Evolutionary conservation across 23 tunicate genomes (phyloP), one percentile per base, ranked within the genome.

Genomic region (Corella eumyota): DNA sequence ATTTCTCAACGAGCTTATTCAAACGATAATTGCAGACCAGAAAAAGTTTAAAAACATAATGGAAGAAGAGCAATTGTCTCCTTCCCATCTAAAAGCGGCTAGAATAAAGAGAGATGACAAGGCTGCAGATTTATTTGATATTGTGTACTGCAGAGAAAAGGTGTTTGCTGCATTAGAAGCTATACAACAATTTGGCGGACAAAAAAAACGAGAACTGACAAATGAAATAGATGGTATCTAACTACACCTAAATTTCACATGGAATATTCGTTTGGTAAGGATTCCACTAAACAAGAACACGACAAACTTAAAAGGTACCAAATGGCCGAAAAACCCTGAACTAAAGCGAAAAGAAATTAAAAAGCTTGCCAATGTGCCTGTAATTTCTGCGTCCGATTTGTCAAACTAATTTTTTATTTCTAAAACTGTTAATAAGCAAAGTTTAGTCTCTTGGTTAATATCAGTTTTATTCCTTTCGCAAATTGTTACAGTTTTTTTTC

Each of bases 121-220:
- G 47, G 65, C 90, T 23, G 47, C 27, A 21, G 30, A 33, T 13
- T 53, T 81, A 6, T 36, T 31, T 46, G 69, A 35, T 3, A 66
- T 81, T 1, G 79, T 81, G 32, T 62, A 73, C 13, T 35, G 30
- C 29, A 65, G 90, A 49, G 90, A 81, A 72, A 81, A 52, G 5
- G 64, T 81, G 17, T 66, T 72, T 72, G 40, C 77, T 2, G 90
- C 79, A 5, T 46, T 81, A n/a, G 90, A 81, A 31, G 55, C 60
- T 15, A 34, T 76, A 13, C 38, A 26, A 2, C 45, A 67, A 47
- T 27, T 62, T 4, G 45, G 68, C 7, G 23, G 34, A 2, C 33
- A 51, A 2, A 40, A 62, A 11, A n/a, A 62, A 4, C 24, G 3
- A 25, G 24, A 19, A 6, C 53, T 25, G 1, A 37, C 68, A 19